phyloP scores from a whole-genome alignment of 1,140 invertebrate genomes.

The Sinonovacula constricta region DNA sequence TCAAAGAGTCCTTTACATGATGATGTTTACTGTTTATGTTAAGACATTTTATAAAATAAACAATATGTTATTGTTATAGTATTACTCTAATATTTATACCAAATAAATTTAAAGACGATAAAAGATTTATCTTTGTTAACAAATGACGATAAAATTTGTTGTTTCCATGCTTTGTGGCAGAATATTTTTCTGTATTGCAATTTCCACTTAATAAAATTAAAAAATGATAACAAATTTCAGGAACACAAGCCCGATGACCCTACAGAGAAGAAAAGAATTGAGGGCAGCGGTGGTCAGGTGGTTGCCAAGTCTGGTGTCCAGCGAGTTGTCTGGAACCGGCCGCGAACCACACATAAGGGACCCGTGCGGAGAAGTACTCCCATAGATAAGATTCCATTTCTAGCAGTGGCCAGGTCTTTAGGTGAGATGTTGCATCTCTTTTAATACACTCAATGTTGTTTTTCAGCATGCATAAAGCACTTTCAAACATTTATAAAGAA shows the following conservation, averaged over 20 bases:
- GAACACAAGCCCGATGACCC: slow-evolving; percentile 97
- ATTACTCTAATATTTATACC: too few species aligned
- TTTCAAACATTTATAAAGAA: background rate
- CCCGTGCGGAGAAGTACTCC: slow-evolving; percentile 79
- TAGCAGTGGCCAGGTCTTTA: slow-evolving; percentile 95
- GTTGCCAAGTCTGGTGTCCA: slow-evolving; percentile 93
- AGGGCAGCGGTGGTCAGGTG: slow-evolving; percentile 89
- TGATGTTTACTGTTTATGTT: too few species aligned
- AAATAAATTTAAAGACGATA: too few species aligned
- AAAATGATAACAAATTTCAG: too few species aligned
- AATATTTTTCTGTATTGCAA: too few species aligned
- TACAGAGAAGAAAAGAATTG: slow-evolving; percentile 91
- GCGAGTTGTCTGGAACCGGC: slow-evolving; percentile 97
- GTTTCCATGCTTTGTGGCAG: too few species aligned
- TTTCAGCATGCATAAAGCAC: background rate
- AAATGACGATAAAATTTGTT: too few species aligned
- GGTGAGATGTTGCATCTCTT: slow-evolving; percentile 80
- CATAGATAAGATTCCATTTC: slow-evolving; percentile 97
- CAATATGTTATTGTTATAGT: too few species aligned
- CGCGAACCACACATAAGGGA: slow-evolving; percentile 83
- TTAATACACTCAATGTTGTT: background rate
- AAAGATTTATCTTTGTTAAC: too few species aligned
- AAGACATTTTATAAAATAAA: too few species aligned
- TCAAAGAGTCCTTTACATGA: too few species aligned
- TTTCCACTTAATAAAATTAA: too few species aligned